Percentiles rank a stretch among this genome's conserved stretches.
Evolutionary conservation across 2,113 vertebrate genomes (phyloP).

Genomic region (Takifugu flavidus): DNA sequence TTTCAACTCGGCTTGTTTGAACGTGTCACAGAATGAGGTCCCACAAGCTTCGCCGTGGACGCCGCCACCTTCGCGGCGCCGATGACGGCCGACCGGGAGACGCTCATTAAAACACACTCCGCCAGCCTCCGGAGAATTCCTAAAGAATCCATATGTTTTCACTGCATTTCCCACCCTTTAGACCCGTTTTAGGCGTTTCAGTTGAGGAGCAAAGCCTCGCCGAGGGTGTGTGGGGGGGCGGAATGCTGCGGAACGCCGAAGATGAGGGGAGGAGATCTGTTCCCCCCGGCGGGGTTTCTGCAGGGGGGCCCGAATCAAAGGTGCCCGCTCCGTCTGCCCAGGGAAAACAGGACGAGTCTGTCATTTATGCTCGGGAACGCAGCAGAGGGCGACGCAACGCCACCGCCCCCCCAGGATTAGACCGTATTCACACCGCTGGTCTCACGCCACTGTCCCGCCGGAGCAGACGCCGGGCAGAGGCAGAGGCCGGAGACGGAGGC

Average conservation of each 20-base stretch:
- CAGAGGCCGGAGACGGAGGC: slow-evolving; percentile 16
- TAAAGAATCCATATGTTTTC: slow-evolving; percentile 55
- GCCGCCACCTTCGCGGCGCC: slow-evolving; percentile 43
- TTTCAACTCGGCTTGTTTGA: slow-evolving; percentile 62
- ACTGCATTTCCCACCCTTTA: slow-evolving; percentile 44
- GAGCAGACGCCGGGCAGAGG: slow-evolving; percentile 25
- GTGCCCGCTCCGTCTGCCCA: slow-evolving; percentile 48
- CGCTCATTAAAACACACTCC: slow-evolving; percentile 65
- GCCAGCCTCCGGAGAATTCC: slow-evolving; percentile 48
- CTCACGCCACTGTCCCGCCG: slow-evolving; percentile 49
- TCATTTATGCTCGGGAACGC: slow-evolving; percentile 61
- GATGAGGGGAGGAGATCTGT: slow-evolving; percentile 46
- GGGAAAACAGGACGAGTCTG: slow-evolving; percentile 55
- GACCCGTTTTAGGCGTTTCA: slow-evolving; percentile 62
- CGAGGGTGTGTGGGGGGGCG: slow-evolving; percentile 41
- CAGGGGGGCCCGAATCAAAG: slow-evolving; percentile 71
- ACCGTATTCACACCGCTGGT: slow-evolving; percentile 64
- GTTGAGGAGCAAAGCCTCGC: slow-evolving; percentile 54
- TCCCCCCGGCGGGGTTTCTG: slow-evolving; percentile 64
- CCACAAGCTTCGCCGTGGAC: slow-evolving; percentile 47
- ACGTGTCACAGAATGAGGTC: slow-evolving; percentile 44
- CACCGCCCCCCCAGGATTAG: slow-evolving; percentile 57
- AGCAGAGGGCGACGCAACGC: slow-evolving; percentile 56
- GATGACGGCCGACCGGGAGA: slow-evolving; percentile 23
- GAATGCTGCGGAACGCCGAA: slow-evolving; percentile 7